These are phyloP conservation scores for Spialia ferax DNA, from an alignment of 2,888 invertebrate genomes.

Conservation along the genomic window DNA sequence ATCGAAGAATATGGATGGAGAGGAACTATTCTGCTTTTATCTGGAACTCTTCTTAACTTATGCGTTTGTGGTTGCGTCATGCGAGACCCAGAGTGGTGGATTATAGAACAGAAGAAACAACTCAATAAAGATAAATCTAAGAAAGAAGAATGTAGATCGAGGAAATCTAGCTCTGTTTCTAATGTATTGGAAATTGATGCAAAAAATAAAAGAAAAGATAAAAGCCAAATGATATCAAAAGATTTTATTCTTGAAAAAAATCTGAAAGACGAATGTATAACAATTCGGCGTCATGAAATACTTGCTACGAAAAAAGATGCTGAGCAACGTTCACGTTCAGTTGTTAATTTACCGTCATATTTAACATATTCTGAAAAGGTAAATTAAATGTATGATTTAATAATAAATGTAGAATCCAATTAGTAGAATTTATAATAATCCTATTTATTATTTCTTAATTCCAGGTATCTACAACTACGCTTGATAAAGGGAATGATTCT, in stretches of 20 bases:
- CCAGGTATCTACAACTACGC: slow-evolving; percentile 88
- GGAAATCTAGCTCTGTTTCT: slow-evolving; percentile 82
- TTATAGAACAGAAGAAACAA: slow-evolving; percentile 87
- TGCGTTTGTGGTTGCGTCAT: slow-evolving; percentile 95
- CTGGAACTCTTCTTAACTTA: slow-evolving; percentile 94
- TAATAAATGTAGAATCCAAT: not conserved
- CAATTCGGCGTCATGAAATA: slow-evolving; percentile 48
- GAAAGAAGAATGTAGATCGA: slow-evolving; percentile 65
- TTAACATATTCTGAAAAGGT: slow-evolving; percentile 90
- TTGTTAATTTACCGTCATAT: slow-evolving; percentile 92
- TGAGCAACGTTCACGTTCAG: slow-evolving; percentile 83
- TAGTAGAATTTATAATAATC: not conserved
- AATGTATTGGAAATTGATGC: slow-evolving; percentile 76
- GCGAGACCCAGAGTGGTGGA: slow-evolving; percentile 95
- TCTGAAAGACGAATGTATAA: slow-evolving; percentile 65
- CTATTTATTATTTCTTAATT: slow-evolving; percentile 49
- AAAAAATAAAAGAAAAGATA: slow-evolving; percentile 62
- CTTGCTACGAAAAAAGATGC: slow-evolving; percentile 56
- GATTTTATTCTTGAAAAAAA: slow-evolving; percentile 69
- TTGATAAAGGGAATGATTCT: slow-evolving; percentile 83
- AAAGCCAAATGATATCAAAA: slow-evolving; percentile 65
- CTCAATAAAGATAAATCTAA: slow-evolving; percentile 47
- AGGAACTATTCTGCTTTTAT: slow-evolving; percentile 92
- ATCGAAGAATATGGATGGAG: slow-evolving; percentile 94
- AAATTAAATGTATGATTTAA: slow-evolving; percentile 40